phyloP scores from a whole-genome alignment of 2,888 invertebrate species.

The Euzophera pinguis region DNA sequence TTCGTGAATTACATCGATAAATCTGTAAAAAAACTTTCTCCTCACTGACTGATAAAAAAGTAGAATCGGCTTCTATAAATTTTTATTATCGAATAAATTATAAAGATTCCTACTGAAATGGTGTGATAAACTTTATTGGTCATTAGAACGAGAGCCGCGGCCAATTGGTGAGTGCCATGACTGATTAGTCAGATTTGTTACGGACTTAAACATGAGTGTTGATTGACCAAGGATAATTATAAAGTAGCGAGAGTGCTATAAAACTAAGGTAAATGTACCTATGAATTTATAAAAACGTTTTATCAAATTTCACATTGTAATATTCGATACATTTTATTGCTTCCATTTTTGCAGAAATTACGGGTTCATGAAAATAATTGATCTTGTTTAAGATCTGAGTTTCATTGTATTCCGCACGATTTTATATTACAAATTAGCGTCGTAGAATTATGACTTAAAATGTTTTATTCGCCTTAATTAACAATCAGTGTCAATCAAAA shows the following conservation, averaged over 20 bases:
- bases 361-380: background rate
- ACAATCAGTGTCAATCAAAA: slow-evolving; percentile 32
- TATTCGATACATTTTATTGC: background rate
- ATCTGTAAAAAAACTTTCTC: slow-evolving; percentile 47
- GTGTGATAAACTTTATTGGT: slow-evolving; percentile 74
- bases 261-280: slow-evolving; percentile 31
- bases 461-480: slow-evolving; percentile 16
- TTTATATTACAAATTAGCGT: background rate
- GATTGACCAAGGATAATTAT: slow-evolving; percentile 69
- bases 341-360: background rate
- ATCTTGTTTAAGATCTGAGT: background rate
- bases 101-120: slow-evolving; percentile 69
- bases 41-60: slow-evolving; percentile 38
- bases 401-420: background rate
- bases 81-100: slow-evolving; percentile 61
- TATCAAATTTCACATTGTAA: slow-evolving; percentile 19
- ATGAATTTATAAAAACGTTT: slow-evolving; percentile 23
- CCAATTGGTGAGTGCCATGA: slow-evolving; percentile 59
- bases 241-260: slow-evolving; percentile 58
- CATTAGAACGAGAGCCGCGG: slow-evolving; percentile 60
- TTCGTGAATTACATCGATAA: slow-evolving; percentile 5
- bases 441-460: background rate
- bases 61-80: slow-evolving; percentile 50
- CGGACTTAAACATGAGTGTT: slow-evolving; percentile 45
- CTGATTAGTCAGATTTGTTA: slow-evolving; percentile 57